Conservation (phyloP, 2,113 vertebrate species). For the Coptodon rendalli region DNA sequence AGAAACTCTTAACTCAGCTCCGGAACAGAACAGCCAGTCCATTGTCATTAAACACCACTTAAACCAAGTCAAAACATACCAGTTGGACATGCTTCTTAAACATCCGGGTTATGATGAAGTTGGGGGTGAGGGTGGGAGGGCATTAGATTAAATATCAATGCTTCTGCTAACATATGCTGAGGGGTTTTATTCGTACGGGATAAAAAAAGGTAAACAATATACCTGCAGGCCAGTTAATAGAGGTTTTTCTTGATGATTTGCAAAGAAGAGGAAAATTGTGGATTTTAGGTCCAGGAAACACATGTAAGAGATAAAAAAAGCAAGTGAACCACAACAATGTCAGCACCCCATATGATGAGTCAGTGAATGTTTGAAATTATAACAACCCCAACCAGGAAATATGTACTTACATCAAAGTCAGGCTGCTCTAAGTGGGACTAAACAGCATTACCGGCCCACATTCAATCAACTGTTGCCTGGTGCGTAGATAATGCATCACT, state of each 20-base stretch:
- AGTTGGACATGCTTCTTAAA: conserved; percentile 60
- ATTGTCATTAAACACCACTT: conserved; percentile 73
- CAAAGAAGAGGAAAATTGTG: conserved; percentile 28
- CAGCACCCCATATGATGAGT: conserved; percentile 64
- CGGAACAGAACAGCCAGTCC: conserved; percentile 59
- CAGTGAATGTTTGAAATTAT: conserved; percentile 62
- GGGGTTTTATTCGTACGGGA: conserved; percentile 1
- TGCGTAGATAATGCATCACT: conserved; percentile 64
- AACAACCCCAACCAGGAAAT: conserved; percentile 65
- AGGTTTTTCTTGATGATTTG: conserved; percentile 34
- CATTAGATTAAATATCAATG: conserved; percentile 49
- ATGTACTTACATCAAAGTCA: conserved; percentile 70
- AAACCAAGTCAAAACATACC: conserved; percentile 70
- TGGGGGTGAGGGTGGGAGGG: not conserved
- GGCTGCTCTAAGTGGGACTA: conserved; percentile 46
- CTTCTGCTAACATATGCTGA: conserved; percentile 18
- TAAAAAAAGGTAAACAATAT: conserved; percentile 32
- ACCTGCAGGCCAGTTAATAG: conserved; percentile 35
- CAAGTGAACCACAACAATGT: conserved; percentile 55
- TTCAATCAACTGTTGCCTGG: conserved; percentile 63
- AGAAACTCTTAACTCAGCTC: conserved; percentile 66
- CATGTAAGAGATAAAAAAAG: conserved; percentile 49
- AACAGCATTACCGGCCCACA: conserved; percentile 54
- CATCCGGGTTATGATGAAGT: conserved; percentile 58
- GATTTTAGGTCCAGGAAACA: conserved; percentile 53